Evolutionary conservation across 2,888 invertebrate genomes (phyloP), one percentile per base, ranked within the genome.

Genomic region (Seira musarum): DNA sequence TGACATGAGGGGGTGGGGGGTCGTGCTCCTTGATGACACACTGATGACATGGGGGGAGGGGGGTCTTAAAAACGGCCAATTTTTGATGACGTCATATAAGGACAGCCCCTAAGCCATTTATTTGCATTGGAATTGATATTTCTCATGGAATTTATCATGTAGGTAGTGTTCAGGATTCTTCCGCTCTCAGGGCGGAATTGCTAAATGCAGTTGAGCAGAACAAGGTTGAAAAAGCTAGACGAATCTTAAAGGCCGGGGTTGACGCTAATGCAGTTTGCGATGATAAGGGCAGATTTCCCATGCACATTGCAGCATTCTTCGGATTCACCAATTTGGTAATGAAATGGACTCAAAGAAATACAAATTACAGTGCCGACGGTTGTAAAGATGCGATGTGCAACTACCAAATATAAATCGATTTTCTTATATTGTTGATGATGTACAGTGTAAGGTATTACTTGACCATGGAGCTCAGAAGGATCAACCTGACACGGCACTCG

Each of bases 391-490:
- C n/a, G n/a, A n/a, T n/a, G n/a, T n/a, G n/a, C n/a, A n/a, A n/a
- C n/a, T n/a, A n/a, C n/a, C n/a, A n/a, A n/a, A n/a, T n/a, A n/a
- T n/a, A n/a, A n/a, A n/a, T n/a, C n/a, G n/a, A n/a, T n/a, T n/a
- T n/a, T n/a, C n/a, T n/a, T n/a, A n/a, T n/a, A n/a, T n/a, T n/a
- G n/a, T n/a, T n/a, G n/a, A n/a, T n/a, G n/a, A n/a, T n/a, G n/a
- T n/a, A n/a, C 35, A 86, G 85, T 81, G 82, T 35, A 85, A 83
- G 74, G 40, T 87, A 2, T 69, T 86, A 46, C 66, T 87, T 65
- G 85, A 86, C 57, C 83, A 84, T 65, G 87, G 87, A n/a, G 87
- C 86, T 61, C 86, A 86, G 80, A 86, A 85, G 40, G 87, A 86
- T 70, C 87, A 87, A 80, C 86, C 87, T 0, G 87, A 87, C 25